A percentile compares a stretch with the other conserved stretches of the same genome.
Conservation (phyloP, 1,140 invertebrate genomes). For the Leguminivora glycinivorella region DNA sequence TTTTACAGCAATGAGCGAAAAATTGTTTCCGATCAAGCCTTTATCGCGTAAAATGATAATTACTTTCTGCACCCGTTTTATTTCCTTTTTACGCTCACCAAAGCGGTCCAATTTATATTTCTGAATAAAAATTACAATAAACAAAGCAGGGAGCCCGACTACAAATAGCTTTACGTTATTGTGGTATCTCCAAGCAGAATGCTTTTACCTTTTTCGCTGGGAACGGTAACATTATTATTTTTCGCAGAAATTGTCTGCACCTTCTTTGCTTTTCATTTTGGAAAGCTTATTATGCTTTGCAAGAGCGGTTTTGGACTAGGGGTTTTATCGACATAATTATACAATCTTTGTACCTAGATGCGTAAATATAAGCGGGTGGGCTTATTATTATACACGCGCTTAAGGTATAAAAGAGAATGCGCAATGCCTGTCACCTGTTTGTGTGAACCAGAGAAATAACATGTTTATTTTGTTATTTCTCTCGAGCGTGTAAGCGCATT, state of each 20-base stretch:
- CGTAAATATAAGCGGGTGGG: too few relatives aligned
- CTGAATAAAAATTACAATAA: conserved; percentile 24
- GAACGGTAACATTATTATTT: conserved; percentile 16
- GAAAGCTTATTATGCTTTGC: not conserved
- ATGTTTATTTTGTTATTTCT: too few relatives aligned
- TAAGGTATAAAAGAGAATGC: too few relatives aligned
- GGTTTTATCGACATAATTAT: too few relatives aligned
- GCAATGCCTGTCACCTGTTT: too few relatives aligned
- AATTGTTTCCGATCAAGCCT: not conserved
- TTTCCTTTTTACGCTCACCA: conserved; percentile 8
- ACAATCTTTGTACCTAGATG: too few relatives aligned
- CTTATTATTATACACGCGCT: too few relatives aligned
- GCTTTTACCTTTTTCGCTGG: conserved; percentile 18
- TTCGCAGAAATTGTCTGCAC: not conserved
- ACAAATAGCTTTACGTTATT: conserved; percentile 23
- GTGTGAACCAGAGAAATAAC: too few relatives aligned
- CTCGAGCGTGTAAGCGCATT: too few relatives aligned
- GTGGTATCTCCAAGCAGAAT: conserved; percentile 15
- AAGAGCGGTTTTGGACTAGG: not conserved
- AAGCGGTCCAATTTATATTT: conserved; percentile 5
- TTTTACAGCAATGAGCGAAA: not conserved
- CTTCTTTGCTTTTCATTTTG: not conserved
- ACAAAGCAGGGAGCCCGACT: conserved; percentile 2
- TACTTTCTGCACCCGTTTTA: conserved; percentile 6
- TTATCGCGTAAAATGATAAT: conserved; percentile 1